Evolutionary conservation across 2,113 vertebrate genomes (phyloP).

Genomic region (Todiramphus chloris): DNA sequence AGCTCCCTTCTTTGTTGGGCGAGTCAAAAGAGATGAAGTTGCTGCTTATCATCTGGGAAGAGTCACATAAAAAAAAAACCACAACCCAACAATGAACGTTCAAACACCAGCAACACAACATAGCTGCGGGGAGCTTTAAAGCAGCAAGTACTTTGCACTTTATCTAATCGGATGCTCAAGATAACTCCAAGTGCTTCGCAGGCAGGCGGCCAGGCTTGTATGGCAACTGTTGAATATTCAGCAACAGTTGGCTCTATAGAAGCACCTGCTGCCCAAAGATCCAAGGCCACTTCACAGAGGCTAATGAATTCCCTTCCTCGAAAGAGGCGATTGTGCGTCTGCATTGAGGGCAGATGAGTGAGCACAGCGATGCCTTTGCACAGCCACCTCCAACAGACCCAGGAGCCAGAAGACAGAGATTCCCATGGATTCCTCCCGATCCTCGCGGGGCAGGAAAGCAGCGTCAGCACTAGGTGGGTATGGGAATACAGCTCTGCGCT

Average conservation of each 20-base stretch:
- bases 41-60: not conserved
- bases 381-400: not conserved
- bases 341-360: conserved; percentile 21
- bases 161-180: conserved; percentile 27
- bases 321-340: conserved; percentile 24
- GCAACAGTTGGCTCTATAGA: conserved; percentile 52
- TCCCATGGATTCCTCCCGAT: conserved; percentile 29
- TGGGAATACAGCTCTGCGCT: not conserved
- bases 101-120: not conserved
- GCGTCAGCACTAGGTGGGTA: not conserved
- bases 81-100: not conserved
- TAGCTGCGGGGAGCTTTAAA: not conserved
- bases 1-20: not conserved
- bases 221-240: conserved; percentile 57
- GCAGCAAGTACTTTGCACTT: not conserved
- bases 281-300: conserved; percentile 38
- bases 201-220: conserved; percentile 10
- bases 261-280: conserved; percentile 60
- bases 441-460: not conserved
- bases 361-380: not conserved
- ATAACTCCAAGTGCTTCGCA: conserved; percentile 35
- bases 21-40: conserved; percentile 20
- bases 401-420: not conserved
- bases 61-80: not conserved
- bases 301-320: conserved; percentile 32